A percentile compares a stretch with the other conserved stretches of the same genome.
Evolutionary conservation across 2,797 vertebrate genomes (phyloP).

Genomic region (Sebastes trivittatus): DNA sequence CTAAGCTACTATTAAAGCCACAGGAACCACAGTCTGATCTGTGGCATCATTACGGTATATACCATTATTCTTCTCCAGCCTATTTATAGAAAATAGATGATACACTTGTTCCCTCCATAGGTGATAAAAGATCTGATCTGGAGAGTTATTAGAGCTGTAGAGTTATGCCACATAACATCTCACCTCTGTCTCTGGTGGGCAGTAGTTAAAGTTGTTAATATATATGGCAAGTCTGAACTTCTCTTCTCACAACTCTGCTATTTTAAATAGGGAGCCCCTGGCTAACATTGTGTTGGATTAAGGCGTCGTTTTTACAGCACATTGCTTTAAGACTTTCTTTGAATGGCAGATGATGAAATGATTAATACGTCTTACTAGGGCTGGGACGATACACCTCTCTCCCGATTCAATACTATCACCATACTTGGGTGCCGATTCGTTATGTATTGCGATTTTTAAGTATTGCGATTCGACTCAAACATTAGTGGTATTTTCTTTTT

Average conservation of each 20-base stretch:
- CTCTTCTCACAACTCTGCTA: background rate
- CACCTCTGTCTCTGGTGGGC: background rate
- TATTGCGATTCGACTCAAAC: no score
- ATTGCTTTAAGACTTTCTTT: background rate
- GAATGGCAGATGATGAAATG: background rate
- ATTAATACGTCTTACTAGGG: background rate
- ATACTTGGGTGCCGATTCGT: no score
- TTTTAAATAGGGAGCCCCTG: background rate
- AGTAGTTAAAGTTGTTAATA: background rate
- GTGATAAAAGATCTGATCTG: background rate
- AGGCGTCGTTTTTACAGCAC: background rate
- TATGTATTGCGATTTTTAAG: no score
- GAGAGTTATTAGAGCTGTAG: background rate
- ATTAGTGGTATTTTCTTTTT: no score
- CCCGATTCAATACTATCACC: no score
- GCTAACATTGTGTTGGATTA: background rate
- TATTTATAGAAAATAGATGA: background rate
- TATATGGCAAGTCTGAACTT: background rate
- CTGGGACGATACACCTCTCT: no score
- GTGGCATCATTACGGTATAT: background rate
- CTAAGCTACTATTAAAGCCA: background rate
- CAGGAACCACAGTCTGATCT: background rate
- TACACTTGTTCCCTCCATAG: background rate
- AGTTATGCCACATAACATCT: background rate
- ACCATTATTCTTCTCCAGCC: background rate